Conservation (phyloP, 2,113 vertebrate species). For the Clinocottus analis region DNA sequence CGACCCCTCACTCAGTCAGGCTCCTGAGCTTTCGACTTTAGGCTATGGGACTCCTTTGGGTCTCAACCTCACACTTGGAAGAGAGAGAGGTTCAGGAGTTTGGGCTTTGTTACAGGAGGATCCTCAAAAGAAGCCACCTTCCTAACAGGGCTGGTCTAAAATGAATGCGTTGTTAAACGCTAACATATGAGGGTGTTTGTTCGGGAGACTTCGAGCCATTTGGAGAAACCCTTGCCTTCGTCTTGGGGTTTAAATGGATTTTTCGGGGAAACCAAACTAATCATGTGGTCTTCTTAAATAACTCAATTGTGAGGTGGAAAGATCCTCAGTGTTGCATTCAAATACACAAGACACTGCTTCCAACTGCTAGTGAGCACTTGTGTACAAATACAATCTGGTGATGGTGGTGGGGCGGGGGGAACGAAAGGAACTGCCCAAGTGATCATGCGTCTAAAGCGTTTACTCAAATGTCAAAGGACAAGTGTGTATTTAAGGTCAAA, state of each 20-base stretch:
- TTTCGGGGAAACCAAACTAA: conserved; percentile 77
- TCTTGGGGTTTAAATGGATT: conserved; percentile 74
- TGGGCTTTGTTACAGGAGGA: conserved; percentile 49
- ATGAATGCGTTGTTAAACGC: conserved; percentile 79
- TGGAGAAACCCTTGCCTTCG: conserved; percentile 65
- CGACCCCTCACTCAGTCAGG: conserved; percentile 68
- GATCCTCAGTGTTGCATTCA: conserved; percentile 69
- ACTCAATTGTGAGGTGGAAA: conserved; percentile 80
- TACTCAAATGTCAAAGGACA: conserved; percentile 66
- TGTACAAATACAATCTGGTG: conserved; percentile 61
- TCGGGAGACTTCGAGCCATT: conserved; percentile 70
- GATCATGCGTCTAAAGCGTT: conserved; percentile 47
- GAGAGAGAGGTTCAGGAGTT: conserved; percentile 66
- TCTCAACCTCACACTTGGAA: conserved; percentile 71
- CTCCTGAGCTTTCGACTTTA: conserved; percentile 76
- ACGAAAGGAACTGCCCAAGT: conserved; percentile 21
- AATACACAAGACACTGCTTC: conserved; percentile 63
- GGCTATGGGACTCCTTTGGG: conserved; percentile 68
- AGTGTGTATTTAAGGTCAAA: conserved; percentile 67
- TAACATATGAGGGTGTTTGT: conserved; percentile 76
- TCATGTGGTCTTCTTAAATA: conserved; percentile 77
- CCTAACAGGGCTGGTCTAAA: conserved; percentile 62
- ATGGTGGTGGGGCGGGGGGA: background rate
- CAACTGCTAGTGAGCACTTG: conserved; percentile 58
- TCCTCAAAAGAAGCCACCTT: conserved; percentile 56